Base-by-base conservation (phyloP, 2,797 vertebrate species). In the Helarctos malayanus region DNA sequence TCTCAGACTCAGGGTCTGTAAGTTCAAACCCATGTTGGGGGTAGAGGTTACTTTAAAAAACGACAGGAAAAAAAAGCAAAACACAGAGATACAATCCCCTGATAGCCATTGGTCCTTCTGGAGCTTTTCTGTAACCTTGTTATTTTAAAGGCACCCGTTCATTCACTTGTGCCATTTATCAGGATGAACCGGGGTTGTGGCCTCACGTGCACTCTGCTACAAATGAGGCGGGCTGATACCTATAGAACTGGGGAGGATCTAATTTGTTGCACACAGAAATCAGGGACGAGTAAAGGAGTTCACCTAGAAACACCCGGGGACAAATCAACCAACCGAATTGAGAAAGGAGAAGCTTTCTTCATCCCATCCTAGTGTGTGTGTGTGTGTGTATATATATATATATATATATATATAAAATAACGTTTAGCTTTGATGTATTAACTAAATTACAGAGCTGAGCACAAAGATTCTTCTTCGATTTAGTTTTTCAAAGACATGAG, bases 401-500 rank as follows among this genome's bases (percentile, higher is more conserved):
- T 49, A 49, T 41, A 41, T 41, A 41, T 41, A 6, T 41, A 41
- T 41, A 41, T 41, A 41, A 6, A 41, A 41, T 41, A 41, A 41
- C 41, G 5, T 69, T 91, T 69, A 56, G 57, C 79, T 94, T 79
- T 75, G 14, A 68, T 88, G 11, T 57, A 59, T 61, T 95, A 81
- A 79, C 80, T 90, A 61, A 83, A 56, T 92, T 49, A 80, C 32
- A 87, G 63, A 94, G 52, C 56, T 71, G n/a, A 92, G 61, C 38
- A 78, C 49, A 41, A 86, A 80, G 69, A 81, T 81, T 84, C 56
- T 68, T 47, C 75, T 95, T 78, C 47, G 68, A 7, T 61, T 92
- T 92, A 47, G n/a, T 71, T 94, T 89, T 94, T 79, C 49, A 56
- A 94, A 52, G 49, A 49, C 35, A 41, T 92, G 71, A 85, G 80